Percentiles rank a stretch among this genome's conserved stretches.
These are phyloP conservation scores for Saccostrea glomerata DNA, from an alignment of 1,140 invertebrate genomes.

Conservation along the genomic window DNA sequence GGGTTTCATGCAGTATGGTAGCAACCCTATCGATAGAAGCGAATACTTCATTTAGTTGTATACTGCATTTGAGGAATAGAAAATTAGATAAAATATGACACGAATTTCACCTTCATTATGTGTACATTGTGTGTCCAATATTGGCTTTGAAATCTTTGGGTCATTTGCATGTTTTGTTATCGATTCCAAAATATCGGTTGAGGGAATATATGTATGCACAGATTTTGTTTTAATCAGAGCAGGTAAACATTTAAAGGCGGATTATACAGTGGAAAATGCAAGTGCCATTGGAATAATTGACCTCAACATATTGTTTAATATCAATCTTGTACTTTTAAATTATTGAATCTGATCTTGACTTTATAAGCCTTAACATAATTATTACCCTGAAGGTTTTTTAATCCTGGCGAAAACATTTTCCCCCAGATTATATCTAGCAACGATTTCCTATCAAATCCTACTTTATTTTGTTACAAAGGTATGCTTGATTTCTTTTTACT, in stretches of 20 bases:
- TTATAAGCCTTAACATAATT: no score
- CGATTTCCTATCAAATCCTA: no score
- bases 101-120: background rate
- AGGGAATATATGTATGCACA: background rate
- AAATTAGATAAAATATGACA: constrained; percentile 13
- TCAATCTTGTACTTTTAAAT: no score
- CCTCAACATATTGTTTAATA: no score
- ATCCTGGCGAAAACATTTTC: no score
- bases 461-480: no score
- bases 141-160: background rate
- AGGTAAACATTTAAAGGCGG: background rate
- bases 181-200: background rate
- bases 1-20: background rate
- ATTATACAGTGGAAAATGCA: background rate
- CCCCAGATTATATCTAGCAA: no score
- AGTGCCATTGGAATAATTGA: background rate
- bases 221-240: background rate
- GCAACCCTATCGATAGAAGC: background rate
- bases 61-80: background rate
- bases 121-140: background rate
- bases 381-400: background rate
- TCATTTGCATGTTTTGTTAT: background rate
- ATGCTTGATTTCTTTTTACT: background rate
- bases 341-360: no score
- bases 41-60: constrained; percentile 20